A percentile compares a stretch with the other conserved stretches of the same genome.
Conservation (phyloP, 2,797 vertebrate genomes). For the Gallinago nigripennis region DNA sequence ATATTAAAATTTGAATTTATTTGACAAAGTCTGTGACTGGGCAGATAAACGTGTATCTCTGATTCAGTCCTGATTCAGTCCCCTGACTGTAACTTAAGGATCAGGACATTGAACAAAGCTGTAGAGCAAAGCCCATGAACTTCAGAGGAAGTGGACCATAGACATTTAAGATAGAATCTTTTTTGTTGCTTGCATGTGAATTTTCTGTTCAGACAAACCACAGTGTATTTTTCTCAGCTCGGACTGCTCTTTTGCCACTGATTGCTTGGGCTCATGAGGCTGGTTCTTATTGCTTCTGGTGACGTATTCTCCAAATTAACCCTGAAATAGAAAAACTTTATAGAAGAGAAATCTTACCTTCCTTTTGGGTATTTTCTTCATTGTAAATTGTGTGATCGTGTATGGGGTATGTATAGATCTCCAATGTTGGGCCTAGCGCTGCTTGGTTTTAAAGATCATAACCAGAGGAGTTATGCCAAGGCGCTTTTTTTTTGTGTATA, state of each 20-base stretch:
- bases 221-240: neutral
- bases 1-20: neutral
- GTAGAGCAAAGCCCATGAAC: neutral
- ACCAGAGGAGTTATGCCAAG: neutral
- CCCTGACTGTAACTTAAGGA: neutral
- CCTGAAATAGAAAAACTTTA: neutral
- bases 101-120: neutral
- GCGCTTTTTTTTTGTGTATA: neutral
- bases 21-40: neutral
- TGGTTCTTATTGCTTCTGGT: neutral
- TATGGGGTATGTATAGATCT: neutral
- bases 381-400: neutral
- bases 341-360: neutral
- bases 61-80: neutral
- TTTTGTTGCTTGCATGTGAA: neutral
- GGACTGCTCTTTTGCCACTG: neutral
- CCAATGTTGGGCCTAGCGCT: fast-evolving
- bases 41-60: neutral
- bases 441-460: neutral
- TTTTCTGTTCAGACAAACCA: neutral
- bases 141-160: neutral
- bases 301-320: neutral
- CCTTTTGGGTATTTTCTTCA: neutral
- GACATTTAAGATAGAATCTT: neutral
- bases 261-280: neutral